Base-by-base conservation (phyloP, 2,888 invertebrate species). In the Prostheceraeus crozeri region DNA sequence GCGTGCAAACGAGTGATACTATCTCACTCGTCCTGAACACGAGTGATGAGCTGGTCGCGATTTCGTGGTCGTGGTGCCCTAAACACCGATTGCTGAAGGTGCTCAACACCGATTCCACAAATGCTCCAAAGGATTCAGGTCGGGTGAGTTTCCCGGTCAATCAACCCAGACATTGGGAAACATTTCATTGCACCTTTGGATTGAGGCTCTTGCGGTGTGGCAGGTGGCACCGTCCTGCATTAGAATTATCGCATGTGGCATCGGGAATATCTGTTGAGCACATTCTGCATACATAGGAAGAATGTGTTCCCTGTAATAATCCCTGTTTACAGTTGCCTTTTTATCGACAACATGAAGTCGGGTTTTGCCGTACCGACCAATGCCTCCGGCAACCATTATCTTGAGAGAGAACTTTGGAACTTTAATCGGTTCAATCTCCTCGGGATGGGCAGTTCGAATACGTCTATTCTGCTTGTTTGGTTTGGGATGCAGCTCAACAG, bases 51-150 rank as follows among this genome's bases (percentile, higher is more conserved):
- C 40, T 40, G 16, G 14, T 8, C 40, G 14, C 40, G 40, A 21
- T 40, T 40, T 40, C 40, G 40, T 16, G 40, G 40, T 21, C 40
- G 14, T 40, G 40, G 40, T 16, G 40, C 40, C 14, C 14, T 40
- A 16, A 40, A 40, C 14, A 40, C 40, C 19, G 40, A 40, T 40
- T 40, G 40, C 19, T 40, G 40, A 19, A 51, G 52, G n/a, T n/a
- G n/a, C n/a, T n/a, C n/a, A n/a, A n/a, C n/a, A n/a, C 52, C 35
- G n/a, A 51, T 51, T 27, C 52, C 52, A 51, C 14, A 51, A 30
- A 51, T 51, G 52, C 25, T 51, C 52, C 14, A 51, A 21, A 23
- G 52, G 52, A n/a, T 51, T 51, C 19, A 51, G n/a, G 35, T 51
- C 52, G 8, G 52, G 52, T 4, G 27, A 30, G 23, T 51, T 51